Evolutionary conservation across 2,113 vertebrate genomes (phyloP).

Genomic region (Chaetodon auriga): DNA sequence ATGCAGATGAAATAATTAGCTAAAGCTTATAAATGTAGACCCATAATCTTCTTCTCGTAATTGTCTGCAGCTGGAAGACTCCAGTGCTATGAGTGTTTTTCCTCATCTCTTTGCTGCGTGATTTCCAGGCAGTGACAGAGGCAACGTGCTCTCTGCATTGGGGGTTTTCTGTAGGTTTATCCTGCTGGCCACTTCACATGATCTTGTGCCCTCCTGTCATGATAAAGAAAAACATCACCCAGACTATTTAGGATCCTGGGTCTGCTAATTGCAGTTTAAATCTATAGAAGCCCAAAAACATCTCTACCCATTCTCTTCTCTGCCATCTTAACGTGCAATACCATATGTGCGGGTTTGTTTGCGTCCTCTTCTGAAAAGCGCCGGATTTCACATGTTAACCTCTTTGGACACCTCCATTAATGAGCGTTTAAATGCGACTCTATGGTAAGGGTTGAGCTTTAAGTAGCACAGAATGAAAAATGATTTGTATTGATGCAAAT

Average conservation of each 20-base stretch:
- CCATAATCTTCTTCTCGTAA: conserved; percentile 83
- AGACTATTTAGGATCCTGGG: conserved; percentile 40
- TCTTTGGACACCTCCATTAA: conserved; percentile 83
- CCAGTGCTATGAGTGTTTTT: conserved; percentile 64
- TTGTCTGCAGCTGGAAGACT: conserved; percentile 80
- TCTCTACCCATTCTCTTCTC: conserved; percentile 15
- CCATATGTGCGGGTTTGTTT: conserved; percentile 30
- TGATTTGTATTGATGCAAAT: conserved; percentile 92
- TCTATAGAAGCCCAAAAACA: conserved; percentile 44
- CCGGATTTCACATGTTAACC: conserved; percentile 71
- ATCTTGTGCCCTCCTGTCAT: conserved; percentile 11
- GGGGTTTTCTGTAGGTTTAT: conserved; percentile 12
- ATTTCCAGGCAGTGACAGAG: conserved; percentile 41
- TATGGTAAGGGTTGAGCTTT: conserved; percentile 83
- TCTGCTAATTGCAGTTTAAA: conserved; percentile 55
- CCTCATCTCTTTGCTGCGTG: conserved; percentile 44
- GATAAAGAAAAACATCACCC: conserved; percentile 32
- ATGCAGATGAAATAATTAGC: conserved; percentile 86
- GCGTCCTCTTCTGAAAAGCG: conserved; percentile 34
- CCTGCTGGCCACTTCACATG: conserved; percentile 37
- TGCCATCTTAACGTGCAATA: conserved; percentile 6
- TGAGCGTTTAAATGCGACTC: conserved; percentile 88
- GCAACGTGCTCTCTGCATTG: conserved; percentile 1
- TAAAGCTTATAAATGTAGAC: conserved; percentile 85
- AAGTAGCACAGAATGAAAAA: conserved; percentile 91